A percentile compares a stretch with the other conserved stretches of the same genome.
phyloP scores from a whole-genome alignment of 2,888 invertebrate species.

The Tiliacea aurago region DNA sequence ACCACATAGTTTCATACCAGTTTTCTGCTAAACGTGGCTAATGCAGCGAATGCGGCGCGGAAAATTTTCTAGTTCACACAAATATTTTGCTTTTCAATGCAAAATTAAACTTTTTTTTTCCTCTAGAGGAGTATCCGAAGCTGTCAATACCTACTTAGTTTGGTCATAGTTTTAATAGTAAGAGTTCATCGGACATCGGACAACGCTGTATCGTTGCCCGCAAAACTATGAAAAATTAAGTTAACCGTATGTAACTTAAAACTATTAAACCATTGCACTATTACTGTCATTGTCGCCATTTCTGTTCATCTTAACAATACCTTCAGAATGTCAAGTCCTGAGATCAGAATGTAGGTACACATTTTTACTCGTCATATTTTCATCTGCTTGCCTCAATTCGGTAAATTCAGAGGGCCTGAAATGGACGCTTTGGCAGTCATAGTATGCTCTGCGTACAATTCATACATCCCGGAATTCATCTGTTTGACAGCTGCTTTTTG shows the following conservation, averaged over 20 bases:
- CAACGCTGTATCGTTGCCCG: no score
- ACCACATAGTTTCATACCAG: constrained; percentile 56
- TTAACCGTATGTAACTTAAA: neutral
- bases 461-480: no score
- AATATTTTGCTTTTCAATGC: neutral
- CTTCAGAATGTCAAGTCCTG: neutral
- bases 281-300: neutral
- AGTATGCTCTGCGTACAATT: no score
- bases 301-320: no score
- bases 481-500: no score
- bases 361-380: neutral
- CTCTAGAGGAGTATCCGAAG: neutral
- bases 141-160: neutral
- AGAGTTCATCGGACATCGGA: no score
- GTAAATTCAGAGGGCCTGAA: no score
- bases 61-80: constrained; percentile 38
- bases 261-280: neutral
- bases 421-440: no score
- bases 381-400: neutral
- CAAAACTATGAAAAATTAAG: no score
- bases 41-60: constrained; percentile 25
- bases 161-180: neutral
- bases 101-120: no score
- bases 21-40: constrained; percentile 38
- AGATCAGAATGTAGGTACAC: neutral